phyloP scores from a whole-genome alignment of 2,797 vertebrate genomes.

The Heliangelus exortis region DNA sequence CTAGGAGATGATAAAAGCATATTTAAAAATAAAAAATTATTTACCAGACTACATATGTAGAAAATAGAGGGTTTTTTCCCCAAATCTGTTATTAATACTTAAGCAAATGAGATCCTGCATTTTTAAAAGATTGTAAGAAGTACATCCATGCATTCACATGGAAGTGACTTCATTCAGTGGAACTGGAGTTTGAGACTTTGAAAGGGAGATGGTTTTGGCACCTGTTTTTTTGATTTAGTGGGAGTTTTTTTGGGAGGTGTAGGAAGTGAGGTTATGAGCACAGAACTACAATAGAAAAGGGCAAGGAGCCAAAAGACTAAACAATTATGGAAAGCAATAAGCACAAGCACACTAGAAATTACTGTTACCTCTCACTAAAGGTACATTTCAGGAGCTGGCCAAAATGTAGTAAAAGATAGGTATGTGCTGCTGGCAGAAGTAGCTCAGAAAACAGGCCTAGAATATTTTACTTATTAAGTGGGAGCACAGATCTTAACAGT shows the following conservation, averaged over 20 bases:
- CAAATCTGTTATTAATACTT: not conserved
- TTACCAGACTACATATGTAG: not conserved
- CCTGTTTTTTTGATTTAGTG: not conserved
- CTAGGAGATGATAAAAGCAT: not conserved
- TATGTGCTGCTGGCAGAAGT: fast-evolving
- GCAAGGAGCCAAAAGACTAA: not conserved
- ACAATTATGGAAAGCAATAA: not conserved
- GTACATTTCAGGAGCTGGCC: not conserved
- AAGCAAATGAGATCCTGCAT: not conserved
- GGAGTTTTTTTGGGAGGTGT: not conserved
- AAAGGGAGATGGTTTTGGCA: fast-evolving
- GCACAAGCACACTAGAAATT: not conserved
- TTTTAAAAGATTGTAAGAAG: not conserved
- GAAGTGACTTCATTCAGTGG: not conserved
- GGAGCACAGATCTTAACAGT: not conserved
- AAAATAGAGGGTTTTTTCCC: not conserved
- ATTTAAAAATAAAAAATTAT: not conserved
- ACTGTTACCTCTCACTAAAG: not conserved
- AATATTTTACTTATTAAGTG: not conserved
- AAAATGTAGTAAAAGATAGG: not conserved
- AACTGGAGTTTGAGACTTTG: not conserved
- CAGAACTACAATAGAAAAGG: not conserved
- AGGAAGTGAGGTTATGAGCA: not conserved
- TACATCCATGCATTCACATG: not conserved
- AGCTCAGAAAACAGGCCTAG: not conserved